Evolutionary conservation across 2,113 vertebrate species (phyloP).

Genomic region (Solea solea): DNA sequence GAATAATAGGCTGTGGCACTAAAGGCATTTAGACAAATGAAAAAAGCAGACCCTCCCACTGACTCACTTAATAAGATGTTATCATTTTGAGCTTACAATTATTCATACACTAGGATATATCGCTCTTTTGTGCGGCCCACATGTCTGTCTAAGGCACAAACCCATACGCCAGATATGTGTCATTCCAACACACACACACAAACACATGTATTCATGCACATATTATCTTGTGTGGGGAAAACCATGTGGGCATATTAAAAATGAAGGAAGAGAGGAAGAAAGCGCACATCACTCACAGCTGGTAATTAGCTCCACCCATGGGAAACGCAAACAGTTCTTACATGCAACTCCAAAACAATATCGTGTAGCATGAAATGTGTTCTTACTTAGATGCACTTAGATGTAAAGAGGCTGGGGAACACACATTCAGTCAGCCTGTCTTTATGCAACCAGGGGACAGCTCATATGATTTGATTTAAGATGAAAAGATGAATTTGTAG

Average conservation of each 20-base stretch:
- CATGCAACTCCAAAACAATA: constrained; percentile 46
- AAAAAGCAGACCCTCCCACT: constrained; percentile 57
- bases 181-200: constrained; percentile 40
- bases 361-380: constrained; percentile 27
- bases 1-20: constrained; percentile 47
- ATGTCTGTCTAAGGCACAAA: constrained; percentile 46
- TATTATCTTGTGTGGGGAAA: constrained; percentile 37
- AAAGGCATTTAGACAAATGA: constrained; percentile 47
- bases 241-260: constrained; percentile 41
- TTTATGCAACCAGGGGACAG: constrained; percentile 22
- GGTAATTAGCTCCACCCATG: constrained; percentile 38
- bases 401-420: constrained; percentile 32
- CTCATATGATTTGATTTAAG: constrained; percentile 53
- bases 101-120: constrained; percentile 60
- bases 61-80: constrained; percentile 74
- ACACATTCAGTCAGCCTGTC: constrained; percentile 32
- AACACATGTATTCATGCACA: constrained; percentile 9
- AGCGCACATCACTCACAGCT: constrained; percentile 18
- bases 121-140: constrained; percentile 50
- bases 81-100: constrained; percentile 56
- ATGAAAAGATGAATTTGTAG: constrained; percentile 59
- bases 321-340: constrained; percentile 34
- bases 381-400: constrained; percentile 36
- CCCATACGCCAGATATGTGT: constrained; percentile 42
- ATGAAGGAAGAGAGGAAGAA: constrained; percentile 13